Evolutionary conservation across 2,113 vertebrate genomes (phyloP).

Genomic region (Cyanocitta stelleri): DNA sequence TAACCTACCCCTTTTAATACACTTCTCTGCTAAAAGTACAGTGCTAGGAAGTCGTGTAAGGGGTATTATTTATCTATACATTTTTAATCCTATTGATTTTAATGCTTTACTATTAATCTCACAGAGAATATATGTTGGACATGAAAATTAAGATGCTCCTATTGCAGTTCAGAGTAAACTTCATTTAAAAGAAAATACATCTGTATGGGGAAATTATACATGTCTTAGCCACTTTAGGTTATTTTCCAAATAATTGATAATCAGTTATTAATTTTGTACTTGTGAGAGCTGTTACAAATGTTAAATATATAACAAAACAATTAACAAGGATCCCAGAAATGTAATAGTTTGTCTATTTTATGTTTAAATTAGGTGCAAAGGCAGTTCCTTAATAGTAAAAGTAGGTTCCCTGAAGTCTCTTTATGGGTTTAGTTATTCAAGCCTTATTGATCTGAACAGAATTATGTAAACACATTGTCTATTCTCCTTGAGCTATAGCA

Average conservation of each 20-base stretch:
- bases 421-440: constrained; percentile 5
- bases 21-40: constrained; percentile 38
- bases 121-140: constrained; percentile 42
- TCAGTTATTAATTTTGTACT: background rate
- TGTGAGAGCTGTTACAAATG: background rate
- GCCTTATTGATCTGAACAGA: constrained; percentile 14
- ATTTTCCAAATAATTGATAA: constrained; percentile 28
- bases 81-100: constrained; percentile 53
- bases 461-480: background rate
- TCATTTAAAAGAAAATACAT: constrained; percentile 48
- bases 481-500: background rate
- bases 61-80: constrained; percentile 24
- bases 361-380: background rate
- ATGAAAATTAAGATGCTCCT: constrained; percentile 37
- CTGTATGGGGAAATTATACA: background rate
- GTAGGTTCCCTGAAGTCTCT: background rate
- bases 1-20: constrained; percentile 5
- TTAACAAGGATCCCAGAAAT: background rate
- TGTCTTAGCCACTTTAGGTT: constrained; percentile 3
- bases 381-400: background rate
- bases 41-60: background rate
- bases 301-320: background rate
- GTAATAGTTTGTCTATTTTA: background rate
- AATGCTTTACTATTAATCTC: constrained; percentile 46
- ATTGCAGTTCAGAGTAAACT: background rate